Evolutionary conservation across 2,888 invertebrate species (phyloP).

Genomic region (Spisula solida): DNA sequence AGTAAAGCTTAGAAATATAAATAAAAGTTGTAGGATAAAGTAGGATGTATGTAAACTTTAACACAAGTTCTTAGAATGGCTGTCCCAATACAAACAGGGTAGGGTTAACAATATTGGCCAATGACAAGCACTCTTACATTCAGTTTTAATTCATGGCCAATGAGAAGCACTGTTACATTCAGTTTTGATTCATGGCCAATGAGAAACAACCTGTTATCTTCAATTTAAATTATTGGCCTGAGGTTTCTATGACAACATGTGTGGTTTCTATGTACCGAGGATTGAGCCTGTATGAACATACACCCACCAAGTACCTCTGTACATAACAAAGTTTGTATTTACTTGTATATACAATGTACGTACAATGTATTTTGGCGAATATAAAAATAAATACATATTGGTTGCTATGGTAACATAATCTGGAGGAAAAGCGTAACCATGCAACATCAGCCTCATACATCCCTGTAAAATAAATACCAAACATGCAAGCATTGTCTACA

Average conservation of each 20-base stretch:
- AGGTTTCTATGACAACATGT: too few relatives aligned
- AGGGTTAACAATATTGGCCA: too few relatives aligned
- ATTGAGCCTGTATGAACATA: not conserved
- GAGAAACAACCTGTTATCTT: too few relatives aligned
- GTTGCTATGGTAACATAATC: slow-evolving; percentile 30
- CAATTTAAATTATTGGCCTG: too few relatives aligned
- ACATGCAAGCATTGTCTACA: slow-evolving; percentile 23
- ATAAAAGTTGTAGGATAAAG: not conserved
- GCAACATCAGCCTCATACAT: slow-evolving; percentile 26
- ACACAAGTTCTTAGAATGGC: too few relatives aligned
- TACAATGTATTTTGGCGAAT: too few relatives aligned
- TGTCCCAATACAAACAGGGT: too few relatives aligned
- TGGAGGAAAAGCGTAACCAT: slow-evolving; percentile 17
- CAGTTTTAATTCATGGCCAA: too few relatives aligned
- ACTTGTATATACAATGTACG: not conserved
- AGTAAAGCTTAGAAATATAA: slow-evolving; percentile 47
- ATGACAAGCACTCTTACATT: too few relatives aligned
- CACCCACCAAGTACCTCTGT: not conserved
- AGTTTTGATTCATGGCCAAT: too few relatives aligned
- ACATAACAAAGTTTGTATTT: not conserved
- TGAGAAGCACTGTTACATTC: too few relatives aligned
- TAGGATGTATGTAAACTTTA: not conserved
- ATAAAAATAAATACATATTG: not conserved
- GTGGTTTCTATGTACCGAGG: not conserved
- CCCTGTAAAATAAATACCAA: slow-evolving; percentile 25